Percentiles rank a stretch among this genome's conserved stretches.
Evolutionary conservation across 2,888 invertebrate genomes (phyloP).

Genomic region (Oscheius sp.): DNA sequence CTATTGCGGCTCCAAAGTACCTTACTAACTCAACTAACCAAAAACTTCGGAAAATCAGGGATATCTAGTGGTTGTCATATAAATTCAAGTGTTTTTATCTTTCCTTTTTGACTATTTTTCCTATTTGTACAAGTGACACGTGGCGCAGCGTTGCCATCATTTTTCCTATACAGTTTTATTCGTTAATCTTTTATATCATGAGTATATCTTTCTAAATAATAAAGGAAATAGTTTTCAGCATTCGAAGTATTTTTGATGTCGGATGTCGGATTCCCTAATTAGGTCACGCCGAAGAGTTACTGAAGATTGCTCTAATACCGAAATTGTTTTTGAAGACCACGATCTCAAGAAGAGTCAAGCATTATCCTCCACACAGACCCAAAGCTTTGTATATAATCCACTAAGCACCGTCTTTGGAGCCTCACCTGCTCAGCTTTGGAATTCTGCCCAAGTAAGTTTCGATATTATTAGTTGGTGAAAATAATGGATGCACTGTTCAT

Average conservation of each 20-base stretch:
- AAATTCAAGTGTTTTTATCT: no score
- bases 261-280: conserved; percentile 61
- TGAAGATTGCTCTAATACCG: conserved; percentile 37
- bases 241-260: conserved; percentile 45
- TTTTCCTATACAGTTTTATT: no score
- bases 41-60: no score
- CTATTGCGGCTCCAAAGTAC: no score
- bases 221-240: not conserved
- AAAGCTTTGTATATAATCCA: conserved; percentile 45
- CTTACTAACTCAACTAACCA: no score
- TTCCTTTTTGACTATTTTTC: no score
- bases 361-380: conserved; percentile 1
- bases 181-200: no score
- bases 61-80: no score
- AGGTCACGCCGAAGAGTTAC: conserved; percentile 52
- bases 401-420: conserved; percentile 65
- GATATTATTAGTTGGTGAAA: conserved; percentile 1
- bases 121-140: no score
- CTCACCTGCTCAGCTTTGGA: conserved; percentile 69
- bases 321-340: conserved; percentile 47
- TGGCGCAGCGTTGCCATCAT: no score
- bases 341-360: conserved; percentile 44
- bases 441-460: conserved; percentile 65
- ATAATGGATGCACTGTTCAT: not conserved
- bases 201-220: not conserved